Conservation (phyloP, 2,113 vertebrate genomes). For the Casuarius casuarius region DNA sequence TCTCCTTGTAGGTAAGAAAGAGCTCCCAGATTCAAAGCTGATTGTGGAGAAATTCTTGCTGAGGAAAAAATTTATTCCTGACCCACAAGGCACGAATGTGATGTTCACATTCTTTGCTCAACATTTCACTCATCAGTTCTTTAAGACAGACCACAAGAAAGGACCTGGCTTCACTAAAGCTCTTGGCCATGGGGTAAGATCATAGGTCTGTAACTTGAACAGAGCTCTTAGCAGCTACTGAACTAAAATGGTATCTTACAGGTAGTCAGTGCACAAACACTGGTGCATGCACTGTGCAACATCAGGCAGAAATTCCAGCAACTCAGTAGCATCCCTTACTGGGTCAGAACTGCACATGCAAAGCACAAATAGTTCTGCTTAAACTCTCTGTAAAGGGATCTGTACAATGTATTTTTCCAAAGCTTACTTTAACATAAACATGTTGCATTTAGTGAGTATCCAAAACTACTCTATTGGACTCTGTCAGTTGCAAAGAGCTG, state of each 20-base stretch:
- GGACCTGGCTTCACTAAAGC: conserved; percentile 91
- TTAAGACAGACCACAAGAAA: conserved; percentile 90
- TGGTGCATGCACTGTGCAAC: not conserved
- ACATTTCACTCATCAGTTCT: conserved; percentile 97
- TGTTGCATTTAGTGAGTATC: not conserved
- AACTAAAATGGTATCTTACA: not conserved
- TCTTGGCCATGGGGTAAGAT: conserved; percentile 90
- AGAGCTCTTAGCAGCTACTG: not conserved
- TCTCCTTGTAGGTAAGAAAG: conserved; percentile 85
- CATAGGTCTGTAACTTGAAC: not conserved
- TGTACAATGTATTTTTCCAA: not conserved
- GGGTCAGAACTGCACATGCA: not conserved
- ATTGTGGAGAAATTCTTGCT: conserved; percentile 90
- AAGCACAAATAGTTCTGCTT: not conserved
- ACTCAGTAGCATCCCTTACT: fast-evolving
- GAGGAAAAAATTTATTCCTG: conserved; percentile 90
- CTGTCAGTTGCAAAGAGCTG: not conserved
- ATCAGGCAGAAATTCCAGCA: not conserved
- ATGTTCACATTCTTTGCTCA: conserved; percentile 99
- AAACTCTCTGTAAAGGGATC: not conserved
- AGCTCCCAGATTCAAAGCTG: conserved; percentile 86
- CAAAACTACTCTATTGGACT: not conserved
- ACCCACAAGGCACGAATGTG: conserved; percentile 92
- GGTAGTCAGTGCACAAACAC: not conserved
- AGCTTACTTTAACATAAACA: not conserved